Evolutionary conservation across 2,797 vertebrate genomes (phyloP).

Genomic region (Cryptoblepharus egeriae): DNA sequence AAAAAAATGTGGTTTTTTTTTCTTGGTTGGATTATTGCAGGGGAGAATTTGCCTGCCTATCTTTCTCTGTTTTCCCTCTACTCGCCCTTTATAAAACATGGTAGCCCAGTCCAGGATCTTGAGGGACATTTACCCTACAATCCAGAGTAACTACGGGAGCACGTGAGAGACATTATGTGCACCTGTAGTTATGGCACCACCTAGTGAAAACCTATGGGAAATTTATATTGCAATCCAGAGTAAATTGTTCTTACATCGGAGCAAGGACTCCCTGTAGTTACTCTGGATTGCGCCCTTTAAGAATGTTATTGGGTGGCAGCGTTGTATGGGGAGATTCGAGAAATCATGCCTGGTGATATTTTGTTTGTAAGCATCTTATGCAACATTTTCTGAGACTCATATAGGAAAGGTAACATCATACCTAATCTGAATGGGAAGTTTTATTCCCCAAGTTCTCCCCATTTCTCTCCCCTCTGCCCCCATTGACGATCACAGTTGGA

Average conservation of each 20-base stretch:
- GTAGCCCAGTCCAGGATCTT: not conserved
- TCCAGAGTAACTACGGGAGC: too few species aligned
- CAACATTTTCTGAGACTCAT: too few species aligned
- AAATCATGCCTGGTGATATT: not conserved
- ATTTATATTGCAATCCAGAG: too few species aligned
- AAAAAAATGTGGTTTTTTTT: constrained; percentile 59
- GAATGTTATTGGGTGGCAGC: not conserved
- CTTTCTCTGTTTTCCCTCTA: too few species aligned
- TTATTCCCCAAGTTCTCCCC: not conserved
- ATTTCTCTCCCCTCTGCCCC: not conserved
- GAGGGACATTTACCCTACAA: too few species aligned
- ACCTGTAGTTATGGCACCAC: too few species aligned
- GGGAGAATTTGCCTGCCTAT: not conserved
- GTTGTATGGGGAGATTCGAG: not conserved
- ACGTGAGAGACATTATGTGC: too few species aligned
- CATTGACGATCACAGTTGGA: not conserved
- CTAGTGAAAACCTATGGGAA: too few species aligned
- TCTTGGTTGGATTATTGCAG: constrained; percentile 6
- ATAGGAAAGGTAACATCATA: not conserved
- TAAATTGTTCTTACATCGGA: too few species aligned
- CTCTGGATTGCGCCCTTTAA: too few species aligned
- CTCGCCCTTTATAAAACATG: too few species aligned
- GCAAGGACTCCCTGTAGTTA: too few species aligned
- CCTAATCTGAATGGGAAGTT: not conserved
- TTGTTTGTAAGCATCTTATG: not conserved